These are phyloP conservation scores for Desoria tigrina DNA, from an alignment of 2,888 invertebrate species.

Conservation along the genomic window DNA sequence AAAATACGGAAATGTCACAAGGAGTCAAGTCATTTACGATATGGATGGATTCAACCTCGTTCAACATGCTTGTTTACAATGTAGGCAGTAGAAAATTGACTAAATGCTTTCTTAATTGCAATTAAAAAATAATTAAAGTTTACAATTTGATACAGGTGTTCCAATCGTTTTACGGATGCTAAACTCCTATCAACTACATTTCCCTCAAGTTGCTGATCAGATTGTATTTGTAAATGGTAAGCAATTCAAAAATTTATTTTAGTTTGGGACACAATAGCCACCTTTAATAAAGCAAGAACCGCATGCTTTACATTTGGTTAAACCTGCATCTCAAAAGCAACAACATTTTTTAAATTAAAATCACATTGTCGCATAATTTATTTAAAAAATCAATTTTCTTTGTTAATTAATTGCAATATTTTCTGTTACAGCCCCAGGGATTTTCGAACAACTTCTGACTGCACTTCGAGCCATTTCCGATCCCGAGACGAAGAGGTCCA, in stretches of 20 bases:
- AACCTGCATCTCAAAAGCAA: background rate
- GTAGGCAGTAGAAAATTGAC: conserved; percentile 12
- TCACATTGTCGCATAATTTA: no score
- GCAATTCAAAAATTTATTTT: no score
- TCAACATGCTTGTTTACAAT: conserved; percentile 28
- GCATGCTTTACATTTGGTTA: background rate
- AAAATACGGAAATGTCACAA: conserved; percentile 17
- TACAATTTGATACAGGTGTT: conserved; percentile 12
- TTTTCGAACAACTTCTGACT: conserved; percentile 1
- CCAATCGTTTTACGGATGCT: conserved; percentile 26
- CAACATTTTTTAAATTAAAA: no score
- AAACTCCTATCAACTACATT: conserved; percentile 24
- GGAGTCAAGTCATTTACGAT: conserved; percentile 28
- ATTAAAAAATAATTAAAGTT: background rate
- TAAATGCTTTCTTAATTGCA: background rate
- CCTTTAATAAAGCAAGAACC: background rate
- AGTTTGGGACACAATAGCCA: no score
- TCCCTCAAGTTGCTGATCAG: conserved; percentile 26
- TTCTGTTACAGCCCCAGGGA: background rate
- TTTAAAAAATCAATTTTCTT: no score
- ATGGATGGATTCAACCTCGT: conserved; percentile 27
- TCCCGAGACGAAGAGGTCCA: background rate
- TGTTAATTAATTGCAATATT: no score
- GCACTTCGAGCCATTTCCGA: background rate
- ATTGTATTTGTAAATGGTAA: conserved; percentile 29